These are phyloP conservation scores for Myrmecobius fasciatus DNA, from an alignment of 2,113 vertebrate species.

Conservation along the genomic window DNA sequence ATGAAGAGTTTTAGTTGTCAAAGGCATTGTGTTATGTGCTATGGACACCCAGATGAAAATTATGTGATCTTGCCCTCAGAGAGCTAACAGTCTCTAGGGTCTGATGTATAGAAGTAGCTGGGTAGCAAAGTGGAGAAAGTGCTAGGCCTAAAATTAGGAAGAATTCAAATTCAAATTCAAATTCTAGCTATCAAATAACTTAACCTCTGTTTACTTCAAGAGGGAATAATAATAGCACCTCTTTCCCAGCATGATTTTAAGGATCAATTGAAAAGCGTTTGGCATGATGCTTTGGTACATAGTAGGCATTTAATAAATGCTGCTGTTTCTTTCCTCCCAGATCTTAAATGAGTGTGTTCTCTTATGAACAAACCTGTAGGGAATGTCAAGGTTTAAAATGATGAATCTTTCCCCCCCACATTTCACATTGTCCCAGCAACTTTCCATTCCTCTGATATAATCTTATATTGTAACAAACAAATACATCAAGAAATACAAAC, in stretches of 20 bases:
- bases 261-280: background rate
- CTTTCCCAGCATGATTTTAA: background rate
- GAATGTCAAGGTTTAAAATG: background rate
- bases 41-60: background rate
- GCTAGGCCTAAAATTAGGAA: background rate
- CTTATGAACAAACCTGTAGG: background rate
- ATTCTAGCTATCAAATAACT: background rate
- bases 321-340: background rate
- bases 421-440: background rate
- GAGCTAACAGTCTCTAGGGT: background rate
- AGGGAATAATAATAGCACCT: background rate
- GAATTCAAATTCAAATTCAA: background rate
- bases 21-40: background rate
- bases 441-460: background rate
- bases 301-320: background rate
- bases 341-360: background rate
- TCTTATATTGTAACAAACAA: background rate
- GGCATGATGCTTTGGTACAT: background rate
- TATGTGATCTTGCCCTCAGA: too few relatives aligned
- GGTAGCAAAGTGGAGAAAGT: background rate
- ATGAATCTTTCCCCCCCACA: background rate
- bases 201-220: background rate
- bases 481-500: background rate
- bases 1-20: background rate
- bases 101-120: background rate